These are phyloP conservation scores for Bombus breviceps DNA, from an alignment of 1,140 invertebrate species.

Conservation along the genomic window DNA sequence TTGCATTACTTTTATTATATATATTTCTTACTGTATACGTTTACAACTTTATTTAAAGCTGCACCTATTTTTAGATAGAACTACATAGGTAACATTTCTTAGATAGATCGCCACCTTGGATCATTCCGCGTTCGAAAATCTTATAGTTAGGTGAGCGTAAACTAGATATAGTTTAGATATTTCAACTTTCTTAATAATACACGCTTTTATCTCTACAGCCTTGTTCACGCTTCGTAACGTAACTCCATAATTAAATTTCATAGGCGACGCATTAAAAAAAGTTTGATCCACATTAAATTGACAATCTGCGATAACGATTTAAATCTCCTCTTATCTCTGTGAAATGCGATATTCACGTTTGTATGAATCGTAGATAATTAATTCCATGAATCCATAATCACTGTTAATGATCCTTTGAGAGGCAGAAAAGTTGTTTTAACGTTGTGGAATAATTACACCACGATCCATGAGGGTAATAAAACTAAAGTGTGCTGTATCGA, in stretches of 20 bases:
- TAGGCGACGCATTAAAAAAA: not conserved
- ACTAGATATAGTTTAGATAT: no score
- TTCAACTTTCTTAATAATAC: no score
- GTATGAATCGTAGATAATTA: not conserved
- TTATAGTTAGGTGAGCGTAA: no score
- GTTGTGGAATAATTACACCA: not conserved
- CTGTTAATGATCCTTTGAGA: not conserved
- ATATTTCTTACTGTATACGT: no score
- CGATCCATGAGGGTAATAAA: not conserved
- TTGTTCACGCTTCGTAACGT: not conserved
- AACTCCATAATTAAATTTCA: not conserved
- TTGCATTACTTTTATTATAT: no score
- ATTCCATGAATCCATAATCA: not conserved
- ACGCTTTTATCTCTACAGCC: not conserved
- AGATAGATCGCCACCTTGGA: no score
- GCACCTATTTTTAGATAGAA: no score
- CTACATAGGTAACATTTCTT: no score
- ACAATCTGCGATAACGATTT: not conserved
- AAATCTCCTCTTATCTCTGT: not conserved
- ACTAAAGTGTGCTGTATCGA: not conserved
- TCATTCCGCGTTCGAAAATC: no score
- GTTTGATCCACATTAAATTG: not conserved
- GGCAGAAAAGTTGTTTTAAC: not conserved
- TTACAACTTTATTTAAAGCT: no score
- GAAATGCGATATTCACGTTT: no score